Percentiles rank a stretch among this genome's conserved stretches.
Conservation (phyloP, 2,797 vertebrate species). For the Tympanoctomys barrerae region DNA sequence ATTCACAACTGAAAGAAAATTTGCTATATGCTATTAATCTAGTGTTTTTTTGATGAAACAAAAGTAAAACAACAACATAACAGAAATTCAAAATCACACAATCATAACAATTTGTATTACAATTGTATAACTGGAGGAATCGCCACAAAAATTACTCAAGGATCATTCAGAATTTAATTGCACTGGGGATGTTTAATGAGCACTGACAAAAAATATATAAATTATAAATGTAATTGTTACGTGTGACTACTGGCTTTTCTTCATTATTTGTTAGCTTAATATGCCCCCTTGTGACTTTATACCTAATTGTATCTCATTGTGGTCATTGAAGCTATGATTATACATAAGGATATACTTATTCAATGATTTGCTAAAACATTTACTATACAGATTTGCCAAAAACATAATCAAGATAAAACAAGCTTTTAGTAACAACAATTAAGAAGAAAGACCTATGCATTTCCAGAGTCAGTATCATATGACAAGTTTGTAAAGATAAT, state of each 20-base stretch:
- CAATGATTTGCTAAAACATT: background rate
- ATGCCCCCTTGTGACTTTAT: slow-evolving; percentile 78
- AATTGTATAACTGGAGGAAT: background rate
- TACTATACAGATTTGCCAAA: slow-evolving; percentile 12
- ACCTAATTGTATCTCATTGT: background rate
- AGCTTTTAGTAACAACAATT: background rate
- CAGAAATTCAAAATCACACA: background rate
- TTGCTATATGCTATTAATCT: slow-evolving; percentile 8
- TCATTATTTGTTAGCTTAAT: slow-evolving; percentile 63
- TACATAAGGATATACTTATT: background rate
- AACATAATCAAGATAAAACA: background rate
- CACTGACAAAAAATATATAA: background rate
- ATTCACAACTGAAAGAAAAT: slow-evolving; percentile 13
- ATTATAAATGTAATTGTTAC: background rate
- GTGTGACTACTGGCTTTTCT: background rate
- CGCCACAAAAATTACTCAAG: slow-evolving; percentile 24
- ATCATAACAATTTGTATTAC: background rate
- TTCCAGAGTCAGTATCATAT: background rate
- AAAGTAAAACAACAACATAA: slow-evolving; percentile 16
- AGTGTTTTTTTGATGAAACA: slow-evolving; percentile 16
- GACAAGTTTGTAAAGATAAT: background rate
- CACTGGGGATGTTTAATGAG: background rate
- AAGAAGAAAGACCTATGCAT: background rate
- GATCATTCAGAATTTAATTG: slow-evolving; percentile 14
- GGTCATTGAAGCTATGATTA: background rate